Evolutionary conservation across 2,797 vertebrate species (phyloP).

Genomic region (Leptatherina wallacei): DNA sequence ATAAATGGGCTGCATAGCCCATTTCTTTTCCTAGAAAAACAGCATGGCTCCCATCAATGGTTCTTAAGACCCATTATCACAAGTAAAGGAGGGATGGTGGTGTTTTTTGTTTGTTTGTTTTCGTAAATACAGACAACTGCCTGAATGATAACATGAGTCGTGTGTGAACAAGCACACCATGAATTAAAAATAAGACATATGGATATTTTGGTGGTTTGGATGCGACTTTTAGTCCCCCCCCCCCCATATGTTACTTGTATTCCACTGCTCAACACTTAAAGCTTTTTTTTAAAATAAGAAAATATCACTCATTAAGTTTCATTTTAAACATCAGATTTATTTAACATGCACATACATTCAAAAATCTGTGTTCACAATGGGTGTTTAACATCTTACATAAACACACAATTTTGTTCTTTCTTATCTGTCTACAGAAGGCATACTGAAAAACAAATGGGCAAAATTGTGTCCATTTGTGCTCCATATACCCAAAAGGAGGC

Average conservation of each 20-base stretch:
- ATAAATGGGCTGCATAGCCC: constrained; percentile 91
- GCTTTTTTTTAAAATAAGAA: too few species aligned
- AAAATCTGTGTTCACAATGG: constrained; percentile 80
- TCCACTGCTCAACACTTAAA: neutral
- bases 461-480: constrained; percentile 80
- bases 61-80: constrained; percentile 87
- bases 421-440: constrained; percentile 58
- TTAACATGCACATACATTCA: constrained; percentile 64
- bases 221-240: neutral
- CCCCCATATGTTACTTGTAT: neutral
- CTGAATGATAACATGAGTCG: constrained; percentile 20
- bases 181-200: neutral
- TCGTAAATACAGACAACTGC: constrained; percentile 15
- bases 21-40: constrained; percentile 87
- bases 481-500: constrained; percentile 81
- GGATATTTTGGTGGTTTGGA: neutral
- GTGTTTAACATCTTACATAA: constrained; percentile 64
- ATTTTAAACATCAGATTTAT: constrained; percentile 51
- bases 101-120: constrained; percentile 2
- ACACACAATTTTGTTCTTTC: too few species aligned
- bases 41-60: constrained; percentile 92
- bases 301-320: neutral
- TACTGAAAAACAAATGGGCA: constrained; percentile 87
- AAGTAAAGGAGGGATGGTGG: constrained; percentile 43
- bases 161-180: constrained; percentile 68